A percentile compares a stretch with the other conserved stretches of the same genome.
phyloP scores from a whole-genome alignment of 2,113 vertebrate genomes.

The Dasyurus viverrinus region DNA sequence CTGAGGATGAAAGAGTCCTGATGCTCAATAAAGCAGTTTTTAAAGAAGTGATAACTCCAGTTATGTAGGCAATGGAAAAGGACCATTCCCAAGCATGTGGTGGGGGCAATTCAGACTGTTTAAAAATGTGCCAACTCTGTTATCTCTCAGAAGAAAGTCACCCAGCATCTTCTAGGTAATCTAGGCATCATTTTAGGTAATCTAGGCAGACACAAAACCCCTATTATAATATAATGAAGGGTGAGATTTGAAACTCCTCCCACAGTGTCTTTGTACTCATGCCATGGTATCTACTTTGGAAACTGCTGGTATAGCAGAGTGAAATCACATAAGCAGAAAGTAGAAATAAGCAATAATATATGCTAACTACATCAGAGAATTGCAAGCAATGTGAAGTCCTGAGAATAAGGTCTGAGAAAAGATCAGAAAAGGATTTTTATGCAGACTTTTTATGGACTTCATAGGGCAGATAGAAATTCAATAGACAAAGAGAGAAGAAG shows the following conservation, averaged over 20 bases:
- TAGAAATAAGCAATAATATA: neutral
- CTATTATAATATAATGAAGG: neutral
- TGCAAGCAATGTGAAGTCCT: neutral
- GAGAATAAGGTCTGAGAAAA: neutral
- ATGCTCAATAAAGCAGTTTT: neutral
- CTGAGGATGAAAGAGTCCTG: neutral
- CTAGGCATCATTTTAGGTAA: neutral
- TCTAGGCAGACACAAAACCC: neutral
- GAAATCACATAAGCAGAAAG: neutral
- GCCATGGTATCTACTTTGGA: neutral
- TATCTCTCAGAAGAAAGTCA: neutral
- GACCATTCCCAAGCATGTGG: neutral
- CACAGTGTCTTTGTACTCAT: neutral
- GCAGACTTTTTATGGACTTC: neutral
- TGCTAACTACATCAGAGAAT: neutral
- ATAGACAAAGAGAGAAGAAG: neutral
- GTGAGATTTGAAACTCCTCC: neutral
- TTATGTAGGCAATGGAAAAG: neutral
- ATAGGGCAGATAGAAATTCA: neutral
- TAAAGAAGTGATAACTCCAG: neutral
- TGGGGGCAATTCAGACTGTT: neutral
- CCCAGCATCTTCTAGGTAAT: neutral
- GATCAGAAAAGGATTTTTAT: neutral
- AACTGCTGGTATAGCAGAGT: neutral
- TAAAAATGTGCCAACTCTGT: neutral